Base-by-base conservation (phyloP, 64 coral and sea anemone genomes). In the Platygyra sinensis region DNA sequence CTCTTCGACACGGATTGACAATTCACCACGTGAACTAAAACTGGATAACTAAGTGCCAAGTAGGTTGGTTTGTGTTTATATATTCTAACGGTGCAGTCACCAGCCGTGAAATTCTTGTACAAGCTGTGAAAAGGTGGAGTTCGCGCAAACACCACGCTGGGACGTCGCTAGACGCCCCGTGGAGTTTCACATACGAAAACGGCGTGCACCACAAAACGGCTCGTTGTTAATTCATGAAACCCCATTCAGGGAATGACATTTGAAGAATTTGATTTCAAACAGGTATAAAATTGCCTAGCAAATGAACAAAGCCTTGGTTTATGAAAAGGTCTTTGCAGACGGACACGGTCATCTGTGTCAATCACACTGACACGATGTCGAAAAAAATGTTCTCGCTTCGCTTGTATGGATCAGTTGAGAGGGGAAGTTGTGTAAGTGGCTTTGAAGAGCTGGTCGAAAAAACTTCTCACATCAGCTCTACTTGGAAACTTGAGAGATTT, bases 141-240 rank as follows among this genome's bases (percentile, higher is more conserved):
- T 72, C 81, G 32, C 63, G 50, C 22, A 39, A 24, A 85, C 62
- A 71, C 49, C 81, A 67, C 38, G 81, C 81, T 85, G 81, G 36
- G 62, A n/a, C 19, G 0, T 6, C 36, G 24, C 33, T 36, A 3
- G 81, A 71, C 81, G 62, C 81, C 81, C 81, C 30, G 38, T 4
- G 33, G 63, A 15, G 62, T 52, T 33, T 33, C 39, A 85, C 81
- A 85, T 4, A 69, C 62, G 64, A 85, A 31, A 38, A 39, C 81
- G 62, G 81, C 81, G 62, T 85, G 81, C 38, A 71, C 63, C 62
- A 85, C 38, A 71, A 85, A 85, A 85, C 81, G 62, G 14, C 62
- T 85, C 81, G 81, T 85, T 85, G 81, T 69, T 85, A 85, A 85
- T 85, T 85, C 63, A 85, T 71, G 81, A 71, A 71, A 39, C n/a